A percentile compares a stretch with the other conserved stretches of the same genome.
Evolutionary conservation across 2,797 vertebrate species (phyloP).

Genomic region (Aplochiton taeniatus): DNA sequence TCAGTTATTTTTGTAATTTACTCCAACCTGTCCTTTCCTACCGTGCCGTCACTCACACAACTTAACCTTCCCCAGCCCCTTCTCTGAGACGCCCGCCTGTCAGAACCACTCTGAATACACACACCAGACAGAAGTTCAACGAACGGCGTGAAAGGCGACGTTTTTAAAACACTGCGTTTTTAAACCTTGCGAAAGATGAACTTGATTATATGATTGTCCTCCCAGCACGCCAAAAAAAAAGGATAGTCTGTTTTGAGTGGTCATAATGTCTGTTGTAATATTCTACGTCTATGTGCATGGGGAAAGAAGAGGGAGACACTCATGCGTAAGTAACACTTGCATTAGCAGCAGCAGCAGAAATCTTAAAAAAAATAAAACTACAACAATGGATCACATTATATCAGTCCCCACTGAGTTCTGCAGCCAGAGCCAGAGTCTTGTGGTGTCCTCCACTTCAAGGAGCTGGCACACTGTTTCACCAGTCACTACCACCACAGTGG

Average conservation of each 20-base stretch:
- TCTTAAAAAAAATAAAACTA: constrained; percentile 36
- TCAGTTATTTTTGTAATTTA: too few species aligned
- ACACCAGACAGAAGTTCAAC: too few species aligned
- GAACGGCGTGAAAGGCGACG: too few species aligned
- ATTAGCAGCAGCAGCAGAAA: constrained; percentile 71
- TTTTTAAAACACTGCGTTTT: too few species aligned
- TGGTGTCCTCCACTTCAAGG: constrained; percentile 5
- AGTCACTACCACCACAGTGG: too few species aligned
- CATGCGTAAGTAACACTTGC: constrained; percentile 83
- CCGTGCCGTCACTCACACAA: too few species aligned
- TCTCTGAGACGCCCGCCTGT: too few species aligned
- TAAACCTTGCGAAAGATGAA: too few species aligned
- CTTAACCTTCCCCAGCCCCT: too few species aligned
- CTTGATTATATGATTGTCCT: constrained; percentile 56
- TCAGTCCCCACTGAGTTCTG: constrained; percentile 10
- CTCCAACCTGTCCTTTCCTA: too few species aligned
- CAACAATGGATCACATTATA: constrained; percentile 21
- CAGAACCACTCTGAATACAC: too few species aligned
- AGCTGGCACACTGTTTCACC: too few species aligned
- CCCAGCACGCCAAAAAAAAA: constrained; percentile 38
- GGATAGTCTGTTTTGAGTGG: constrained; percentile 26
- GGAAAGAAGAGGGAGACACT: constrained; percentile 40
- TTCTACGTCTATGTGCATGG: constrained; percentile 51
- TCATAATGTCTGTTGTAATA: constrained; percentile 18
- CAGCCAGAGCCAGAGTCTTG: background rate